Evolutionary conservation across 2,797 vertebrate species (phyloP).

Genomic region (Ptychobarbus kaznakovi): DNA sequence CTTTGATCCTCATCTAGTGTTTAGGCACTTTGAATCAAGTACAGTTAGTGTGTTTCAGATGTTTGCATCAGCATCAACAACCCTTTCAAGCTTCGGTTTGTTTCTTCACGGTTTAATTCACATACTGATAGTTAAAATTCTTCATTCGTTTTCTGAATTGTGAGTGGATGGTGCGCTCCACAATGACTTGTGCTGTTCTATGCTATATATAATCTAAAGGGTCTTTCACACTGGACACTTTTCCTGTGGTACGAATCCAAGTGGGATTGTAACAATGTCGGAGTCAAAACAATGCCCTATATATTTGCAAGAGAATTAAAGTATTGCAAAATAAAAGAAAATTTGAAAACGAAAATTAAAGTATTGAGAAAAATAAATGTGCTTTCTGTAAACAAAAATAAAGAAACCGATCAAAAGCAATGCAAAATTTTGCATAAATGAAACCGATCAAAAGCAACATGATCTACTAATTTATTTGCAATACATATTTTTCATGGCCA

Average conservation of each 20-base stretch:
- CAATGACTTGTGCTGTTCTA: not conserved
- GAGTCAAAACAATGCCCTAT: no score
- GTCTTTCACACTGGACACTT: not conserved
- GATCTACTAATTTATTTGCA: no score
- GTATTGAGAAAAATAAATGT: no score
- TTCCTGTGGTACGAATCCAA: not conserved
- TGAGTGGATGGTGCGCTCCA: not conserved
- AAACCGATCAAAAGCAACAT: no score
- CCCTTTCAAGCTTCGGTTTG: slow-evolving; percentile 25
- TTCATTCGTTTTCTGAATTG: slow-evolving; percentile 20
- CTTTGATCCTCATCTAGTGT: slow-evolving; percentile 41
- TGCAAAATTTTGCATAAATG: no score
- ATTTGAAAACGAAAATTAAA: no score
- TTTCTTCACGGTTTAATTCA: slow-evolving; percentile 3
- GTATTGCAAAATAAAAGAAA: no score
- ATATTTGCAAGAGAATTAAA: no score
- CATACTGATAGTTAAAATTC: not conserved
- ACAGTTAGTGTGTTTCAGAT: slow-evolving; percentile 39
- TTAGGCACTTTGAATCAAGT: slow-evolving; percentile 20
- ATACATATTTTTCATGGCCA: no score
- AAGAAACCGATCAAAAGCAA: no score
- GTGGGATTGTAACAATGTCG: not conserved
- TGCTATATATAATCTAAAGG: not conserved
- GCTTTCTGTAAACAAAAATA: no score
- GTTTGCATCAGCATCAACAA: slow-evolving; percentile 55